Evolutionary conservation across 2,113 vertebrate genomes (phyloP), one percentile per base, ranked within the genome.

Genomic region (Micronisus gabar): DNA sequence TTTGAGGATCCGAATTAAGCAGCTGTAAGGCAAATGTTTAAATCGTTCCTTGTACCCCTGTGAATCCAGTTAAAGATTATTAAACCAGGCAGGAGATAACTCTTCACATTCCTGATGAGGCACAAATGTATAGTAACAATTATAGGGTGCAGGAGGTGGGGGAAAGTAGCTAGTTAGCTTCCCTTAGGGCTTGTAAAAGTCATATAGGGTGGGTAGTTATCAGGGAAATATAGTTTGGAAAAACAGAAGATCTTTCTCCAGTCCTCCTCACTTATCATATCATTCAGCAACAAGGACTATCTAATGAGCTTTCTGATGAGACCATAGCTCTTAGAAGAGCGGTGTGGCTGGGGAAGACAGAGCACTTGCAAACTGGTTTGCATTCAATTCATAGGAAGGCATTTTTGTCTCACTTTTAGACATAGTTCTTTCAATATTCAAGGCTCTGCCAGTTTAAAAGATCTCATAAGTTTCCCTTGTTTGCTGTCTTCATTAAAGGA

Each of bases 61-160:
- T 70, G 40, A 70, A 86, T 79, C 14, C 7, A 40, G 27, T 26
- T 63, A 68, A 45, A n/a, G 6, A 25, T 50, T 59, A 27, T 40
- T 59, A 50, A 27, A 5, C 2, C 25, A 41, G 15, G 10, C 22
- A 63, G 48, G 73, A 74, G 40, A 32, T 13, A 86, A 72, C 7
- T n/a, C 48, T 76, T 63, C 34, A 71, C 20, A 43, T 41, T 80
- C 16, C 34, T 15, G 12, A 40, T 30, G 19, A 83, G 12, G 13
- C 19, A 91, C 38, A 76, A 45, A 72, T 13, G 1, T 25, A 40
- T 36, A 18, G 13, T 41, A 66, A 52, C 3, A 32, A 29, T n/a
- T 52, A 66, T 2, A 43, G 8, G 13, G 14, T 66, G 1, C 1
- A 10, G 16, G 22, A 10, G 17, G 1, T 10, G 16, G 6, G 25